Percentiles rank a stretch among this genome's conserved stretches.
These are phyloP conservation scores for Lamellibrachia satsuma DNA, from an alignment of 2,888 invertebrate genomes.

Conservation along the genomic window DNA sequence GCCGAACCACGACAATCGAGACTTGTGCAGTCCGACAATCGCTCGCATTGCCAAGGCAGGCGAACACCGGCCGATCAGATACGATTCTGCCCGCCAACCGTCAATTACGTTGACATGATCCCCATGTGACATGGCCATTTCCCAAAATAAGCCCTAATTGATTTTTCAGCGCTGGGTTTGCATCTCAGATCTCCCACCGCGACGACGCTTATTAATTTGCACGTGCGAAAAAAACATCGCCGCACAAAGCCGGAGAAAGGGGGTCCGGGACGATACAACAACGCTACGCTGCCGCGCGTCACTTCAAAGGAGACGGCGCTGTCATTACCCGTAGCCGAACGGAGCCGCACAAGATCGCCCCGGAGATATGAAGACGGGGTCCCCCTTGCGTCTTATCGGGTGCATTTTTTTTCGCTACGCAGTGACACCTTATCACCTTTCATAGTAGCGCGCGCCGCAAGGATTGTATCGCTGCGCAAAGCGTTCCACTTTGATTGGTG, in stretches of 20 bases:
- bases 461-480: neutral
- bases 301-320: neutral
- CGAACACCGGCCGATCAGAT: neutral
- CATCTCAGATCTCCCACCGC: slow-evolving; percentile 6
- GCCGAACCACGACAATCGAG: neutral
- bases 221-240: neutral
- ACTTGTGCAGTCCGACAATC: neutral
- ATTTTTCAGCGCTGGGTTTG: neutral
- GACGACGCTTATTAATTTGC: slow-evolving; percentile 13
- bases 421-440: neutral
- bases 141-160: neutral
- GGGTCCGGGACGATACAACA: neutral
- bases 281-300: neutral
- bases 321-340: neutral
- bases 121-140: neutral
- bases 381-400: slow-evolving; percentile 17
- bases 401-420: neutral
- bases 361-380: neutral
- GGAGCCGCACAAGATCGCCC: neutral
- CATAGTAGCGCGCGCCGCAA: neutral
- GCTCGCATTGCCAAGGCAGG: neutral
- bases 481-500: neutral
- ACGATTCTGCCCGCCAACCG: neutral
- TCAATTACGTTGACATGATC: neutral
- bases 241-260: neutral